These are phyloP conservation scores for Pangasius sanitwongsei DNA, from an alignment of 2,797 vertebrate genomes.

Conservation along the genomic window DNA sequence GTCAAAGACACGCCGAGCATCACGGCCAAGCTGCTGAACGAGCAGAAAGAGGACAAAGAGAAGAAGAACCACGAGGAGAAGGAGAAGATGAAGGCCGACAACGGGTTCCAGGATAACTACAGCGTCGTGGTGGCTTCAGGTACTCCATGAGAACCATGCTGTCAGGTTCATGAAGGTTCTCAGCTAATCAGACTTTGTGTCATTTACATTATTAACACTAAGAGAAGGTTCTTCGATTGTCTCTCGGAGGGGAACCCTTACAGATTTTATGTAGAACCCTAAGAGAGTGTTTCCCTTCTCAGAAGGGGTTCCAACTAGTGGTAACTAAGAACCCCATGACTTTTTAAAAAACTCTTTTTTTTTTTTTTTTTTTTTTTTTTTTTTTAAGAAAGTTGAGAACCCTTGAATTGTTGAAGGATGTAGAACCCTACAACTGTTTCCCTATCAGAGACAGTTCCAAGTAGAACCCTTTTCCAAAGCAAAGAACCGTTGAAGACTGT, in stretches of 20 bases:
- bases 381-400: not conserved
- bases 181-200: not conserved
- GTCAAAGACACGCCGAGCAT: slow-evolving; percentile 94
- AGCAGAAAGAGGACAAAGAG: slow-evolving; percentile 99
- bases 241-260: not conserved
- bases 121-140: slow-evolving; percentile 98
- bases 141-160: slow-evolving; percentile 60
- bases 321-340: not conserved
- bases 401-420: not conserved
- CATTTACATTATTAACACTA: not conserved
- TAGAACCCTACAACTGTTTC: not conserved
- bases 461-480: not conserved
- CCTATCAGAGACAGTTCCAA: not conserved
- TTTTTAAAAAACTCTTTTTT: not conserved
- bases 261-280: not conserved
- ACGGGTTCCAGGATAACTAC: slow-evolving; percentile 98
- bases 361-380: no score
- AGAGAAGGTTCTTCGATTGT: not conserved
- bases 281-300: not conserved
- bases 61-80: slow-evolving; percentile 99
- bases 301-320: not conserved
- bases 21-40: slow-evolving; percentile 96
- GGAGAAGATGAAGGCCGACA: slow-evolving; percentile 98
- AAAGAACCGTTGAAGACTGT: not conserved
- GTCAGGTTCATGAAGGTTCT: not conserved